These are phyloP conservation scores for Drosophila parvula DNA, from an alignment of 1,140 invertebrate species.

Conservation along the genomic window DNA sequence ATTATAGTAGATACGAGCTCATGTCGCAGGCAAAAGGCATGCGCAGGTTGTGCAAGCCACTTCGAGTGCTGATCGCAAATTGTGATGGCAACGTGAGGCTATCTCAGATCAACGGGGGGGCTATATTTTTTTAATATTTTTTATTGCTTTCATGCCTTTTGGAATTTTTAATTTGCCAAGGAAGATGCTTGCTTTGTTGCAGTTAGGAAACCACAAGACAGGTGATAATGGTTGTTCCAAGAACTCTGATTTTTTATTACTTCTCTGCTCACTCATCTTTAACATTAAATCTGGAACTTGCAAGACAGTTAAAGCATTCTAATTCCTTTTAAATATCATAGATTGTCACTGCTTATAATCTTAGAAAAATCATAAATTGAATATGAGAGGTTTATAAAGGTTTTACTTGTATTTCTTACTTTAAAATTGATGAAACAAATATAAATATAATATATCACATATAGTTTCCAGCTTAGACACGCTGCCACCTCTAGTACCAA, in stretches of 20 bases:
- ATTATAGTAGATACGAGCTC: conserved; percentile 67
- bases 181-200: too few relatives aligned
- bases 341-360: accelerated
- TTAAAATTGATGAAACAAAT: too few relatives aligned
- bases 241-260: neutral
- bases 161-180: neutral
- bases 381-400: neutral
- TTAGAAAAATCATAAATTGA: too few relatives aligned
- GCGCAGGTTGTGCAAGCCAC: conserved; percentile 71
- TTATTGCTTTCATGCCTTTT: conserved; percentile 3
- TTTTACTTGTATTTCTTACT: neutral
- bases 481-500: conserved; percentile 28
- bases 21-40: conserved; percentile 56
- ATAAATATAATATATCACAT: neutral
- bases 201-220: too few relatives aligned
- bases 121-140: neutral
- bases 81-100: conserved; percentile 41
- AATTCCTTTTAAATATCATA: neutral
- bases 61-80: conserved; percentile 29
- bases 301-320: neutral
- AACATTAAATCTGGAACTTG: neutral
- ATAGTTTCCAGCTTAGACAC: conserved; percentile 3
- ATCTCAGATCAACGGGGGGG: conserved; percentile 6
- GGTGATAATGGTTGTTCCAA: neutral
- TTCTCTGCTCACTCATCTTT: neutral